Base-by-base conservation (phyloP, 2,113 vertebrate species). In the Egretta garzetta region DNA sequence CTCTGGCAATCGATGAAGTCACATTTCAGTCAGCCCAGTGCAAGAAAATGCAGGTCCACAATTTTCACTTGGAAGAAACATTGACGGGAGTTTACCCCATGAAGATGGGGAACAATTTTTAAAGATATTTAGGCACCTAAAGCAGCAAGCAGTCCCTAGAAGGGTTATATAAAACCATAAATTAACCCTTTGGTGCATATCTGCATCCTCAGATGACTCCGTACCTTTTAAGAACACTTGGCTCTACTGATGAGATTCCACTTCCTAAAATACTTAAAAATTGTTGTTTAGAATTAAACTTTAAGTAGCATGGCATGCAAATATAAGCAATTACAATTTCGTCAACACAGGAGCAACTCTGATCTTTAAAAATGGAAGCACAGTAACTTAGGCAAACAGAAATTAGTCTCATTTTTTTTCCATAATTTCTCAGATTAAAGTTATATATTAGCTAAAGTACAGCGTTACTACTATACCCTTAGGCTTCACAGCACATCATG, bases 361-460 rank as follows among this genome's bases (percentile, higher is more conserved):
- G 27, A 37, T 94, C 73, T 74, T 91, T 35, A 88, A 92, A 96
- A 97, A 96, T 63, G 41, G 91, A 94, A 88, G 55, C 21, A 85
- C 18, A 86, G 68, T 85, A 96, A 96, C 74, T 56, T 52, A 52
- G 43, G 56, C 86, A 95, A 98, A 92, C 49, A 94, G 62, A 97
- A 98, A 94, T 95, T 86, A 88, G 82, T 53, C 52, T 80, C 26
- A 56, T 92, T 94, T 96, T 94, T 96, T 73, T 94, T 89, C 60
- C 72, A 58, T 95, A 84, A 96, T 97, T 97, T 94, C 94, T 96
- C 81, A 14, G 64, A 97, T 93, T 96, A 93, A 97, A 94, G 86
- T 95, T 84, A 90, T 47, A 81, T 96, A 95, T 97, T 97, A 96
- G 75, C 92, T 96, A 85, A 96, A 98, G 88, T 64, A 84, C 59